phyloP scores from a whole-genome alignment of 2,888 invertebrate genomes.

The Hemistola chrysoprasaria region DNA sequence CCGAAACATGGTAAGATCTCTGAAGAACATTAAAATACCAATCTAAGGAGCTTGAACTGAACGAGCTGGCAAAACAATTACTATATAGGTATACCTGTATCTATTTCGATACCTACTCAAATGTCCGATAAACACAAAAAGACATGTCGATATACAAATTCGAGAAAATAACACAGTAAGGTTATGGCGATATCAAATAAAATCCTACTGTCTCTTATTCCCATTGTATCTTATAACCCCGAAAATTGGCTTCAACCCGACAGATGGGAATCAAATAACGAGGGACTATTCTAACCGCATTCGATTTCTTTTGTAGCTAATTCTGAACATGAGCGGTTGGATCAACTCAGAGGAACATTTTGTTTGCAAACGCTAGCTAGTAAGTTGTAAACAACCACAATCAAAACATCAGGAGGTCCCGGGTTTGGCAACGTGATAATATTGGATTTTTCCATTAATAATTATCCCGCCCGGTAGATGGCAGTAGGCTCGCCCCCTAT shows the following conservation, averaged over 20 bases:
- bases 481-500: no score
- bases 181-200: slow-evolving; percentile 6
- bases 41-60: no score
- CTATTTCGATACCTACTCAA: no score
- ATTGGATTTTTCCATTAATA: no score
- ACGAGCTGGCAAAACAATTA: no score
- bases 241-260: slow-evolving; percentile 27
- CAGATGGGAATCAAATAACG: slow-evolving; percentile 34
- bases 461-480: no score
- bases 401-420: no score
- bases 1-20: no score
- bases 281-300: slow-evolving; percentile 30
- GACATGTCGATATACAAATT: slow-evolving; percentile 4
- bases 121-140: neutral
- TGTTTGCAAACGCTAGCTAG: slow-evolving; percentile 1
- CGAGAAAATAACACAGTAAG: slow-evolving; percentile 1
- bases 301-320: slow-evolving; percentile 39
- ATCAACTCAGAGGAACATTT: slow-evolving; percentile 36
- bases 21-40: no score
- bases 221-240: slow-evolving; percentile 23
- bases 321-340: slow-evolving; percentile 34
- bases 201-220: slow-evolving; percentile 17
- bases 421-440: no score
- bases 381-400: no score
- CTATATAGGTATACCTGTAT: no score